Evolutionary conservation across 1,140 invertebrate genomes (phyloP).

Genomic region (Orussus abietinus): DNA sequence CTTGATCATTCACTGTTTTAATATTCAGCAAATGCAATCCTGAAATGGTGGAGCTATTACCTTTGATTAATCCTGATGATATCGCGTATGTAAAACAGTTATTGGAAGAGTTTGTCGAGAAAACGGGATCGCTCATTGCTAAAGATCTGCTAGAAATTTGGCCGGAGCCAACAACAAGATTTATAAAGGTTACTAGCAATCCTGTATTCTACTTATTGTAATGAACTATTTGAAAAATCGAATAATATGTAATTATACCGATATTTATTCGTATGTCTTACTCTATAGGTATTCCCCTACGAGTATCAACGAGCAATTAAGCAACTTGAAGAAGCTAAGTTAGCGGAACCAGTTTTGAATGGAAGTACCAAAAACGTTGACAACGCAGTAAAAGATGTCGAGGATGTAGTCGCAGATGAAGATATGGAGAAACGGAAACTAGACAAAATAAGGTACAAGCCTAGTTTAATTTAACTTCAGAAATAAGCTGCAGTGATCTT

Average conservation of each 20-base stretch:
- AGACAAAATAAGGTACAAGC: slow-evolving; percentile 77
- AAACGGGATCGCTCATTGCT: slow-evolving; percentile 88
- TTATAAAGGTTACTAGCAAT: slow-evolving; percentile 85
- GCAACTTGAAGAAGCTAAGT: slow-evolving; percentile 63
- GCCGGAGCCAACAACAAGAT: slow-evolving; percentile 72
- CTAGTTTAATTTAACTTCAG: not conserved
- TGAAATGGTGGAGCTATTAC: slow-evolving; percentile 86
- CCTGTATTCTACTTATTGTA: too few relatives aligned
- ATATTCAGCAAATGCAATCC: slow-evolving; percentile 75
- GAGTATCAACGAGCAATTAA: slow-evolving; percentile 92
- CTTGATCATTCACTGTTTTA: slow-evolving; percentile 12
- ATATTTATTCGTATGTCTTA: too few relatives aligned
- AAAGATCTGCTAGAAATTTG: slow-evolving; percentile 76
- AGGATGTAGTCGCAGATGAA: slow-evolving; percentile 76
- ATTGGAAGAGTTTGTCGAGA: slow-evolving; percentile 81
- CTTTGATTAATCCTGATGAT: slow-evolving; percentile 77
- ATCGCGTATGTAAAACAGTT: slow-evolving; percentile 73
- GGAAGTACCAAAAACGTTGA: slow-evolving; percentile 40
- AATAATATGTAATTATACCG: too few relatives aligned
- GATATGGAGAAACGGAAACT: slow-evolving; percentile 75
- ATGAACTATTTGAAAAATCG: too few relatives aligned
- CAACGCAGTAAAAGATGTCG: slow-evolving; percentile 74
- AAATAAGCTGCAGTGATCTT: not conserved
- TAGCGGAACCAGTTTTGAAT: slow-evolving; percentile 37
- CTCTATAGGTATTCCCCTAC: slow-evolving; percentile 80